Conservation (phyloP, 1,140 invertebrate genomes). For the Samia ricini region DNA sequence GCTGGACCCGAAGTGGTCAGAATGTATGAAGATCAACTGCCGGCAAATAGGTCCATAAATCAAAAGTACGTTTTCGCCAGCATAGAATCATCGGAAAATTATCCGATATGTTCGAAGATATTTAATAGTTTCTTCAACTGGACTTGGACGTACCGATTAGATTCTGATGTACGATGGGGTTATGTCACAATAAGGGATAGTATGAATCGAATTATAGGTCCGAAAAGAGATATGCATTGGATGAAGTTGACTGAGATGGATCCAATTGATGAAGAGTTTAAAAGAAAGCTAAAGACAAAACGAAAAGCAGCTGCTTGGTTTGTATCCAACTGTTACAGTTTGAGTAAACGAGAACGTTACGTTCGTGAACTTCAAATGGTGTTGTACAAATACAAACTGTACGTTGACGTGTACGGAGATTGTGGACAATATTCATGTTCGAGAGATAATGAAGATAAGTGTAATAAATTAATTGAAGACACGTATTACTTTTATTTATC, state of each 20-base stretch:
- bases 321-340: slow-evolving; percentile 39
- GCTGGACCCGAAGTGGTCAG: slow-evolving; percentile 40
- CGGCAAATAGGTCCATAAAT: slow-evolving; percentile 25
- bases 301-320: slow-evolving; percentile 43
- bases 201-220: slow-evolving; percentile 45
- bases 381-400: slow-evolving; percentile 15
- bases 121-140: slow-evolving; percentile 78
- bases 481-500: slow-evolving; percentile 79
- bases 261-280: slow-evolving; percentile 36
- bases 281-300: slow-evolving; percentile 39
- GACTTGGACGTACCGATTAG: slow-evolving; percentile 82
- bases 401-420: slow-evolving; percentile 32
- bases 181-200: slow-evolving; percentile 60
- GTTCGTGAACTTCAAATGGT: slow-evolving; percentile 25
- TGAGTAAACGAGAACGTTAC: slow-evolving; percentile 33
- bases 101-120: slow-evolving; percentile 36
- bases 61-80: slow-evolving; percentile 65
- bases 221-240: slow-evolving; percentile 47
- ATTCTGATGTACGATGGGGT: slow-evolving; percentile 81
- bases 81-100: slow-evolving; percentile 57
- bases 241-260: slow-evolving; percentile 38
- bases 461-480: slow-evolving; percentile 26
- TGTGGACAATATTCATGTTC: slow-evolving; percentile 33
- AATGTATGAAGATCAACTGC: slow-evolving; percentile 30
- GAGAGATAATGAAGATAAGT: slow-evolving; percentile 17